Evolutionary conservation across 2,797 vertebrate genomes (phyloP).

Genomic region (Galagoides demidoff): DNA sequence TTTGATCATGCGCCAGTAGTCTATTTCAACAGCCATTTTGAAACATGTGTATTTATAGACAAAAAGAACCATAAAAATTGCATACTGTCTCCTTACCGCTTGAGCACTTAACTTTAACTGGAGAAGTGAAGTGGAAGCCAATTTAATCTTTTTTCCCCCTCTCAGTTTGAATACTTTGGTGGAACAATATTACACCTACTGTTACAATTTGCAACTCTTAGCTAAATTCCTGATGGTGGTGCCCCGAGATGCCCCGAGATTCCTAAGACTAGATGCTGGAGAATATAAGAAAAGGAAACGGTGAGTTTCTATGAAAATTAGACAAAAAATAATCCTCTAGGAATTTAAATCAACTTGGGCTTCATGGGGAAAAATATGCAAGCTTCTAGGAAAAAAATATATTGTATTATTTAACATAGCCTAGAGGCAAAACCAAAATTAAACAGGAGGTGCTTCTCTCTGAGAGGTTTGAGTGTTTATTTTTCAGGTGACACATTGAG

Average conservation of each 20-base stretch:
- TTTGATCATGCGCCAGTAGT: background rate
- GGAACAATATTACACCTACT: conserved; percentile 41
- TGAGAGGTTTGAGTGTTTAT: background rate
- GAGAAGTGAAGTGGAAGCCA: conserved; percentile 61
- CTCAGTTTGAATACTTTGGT: conserved; percentile 40
- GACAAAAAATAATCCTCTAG: background rate
- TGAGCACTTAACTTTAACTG: conserved; percentile 69
- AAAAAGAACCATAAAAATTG: conserved; percentile 67
- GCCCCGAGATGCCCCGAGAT: background rate
- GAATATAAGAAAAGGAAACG: background rate
- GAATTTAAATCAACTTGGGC: conserved; percentile 47
- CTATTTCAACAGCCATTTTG: conserved; percentile 29
- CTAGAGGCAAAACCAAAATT: background rate
- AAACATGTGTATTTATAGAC: conserved; percentile 73
- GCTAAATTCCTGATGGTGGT: conserved; percentile 58
- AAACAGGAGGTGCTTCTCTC: background rate
- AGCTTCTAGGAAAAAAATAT: conserved; percentile 4
- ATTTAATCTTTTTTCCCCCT: conserved; percentile 57
- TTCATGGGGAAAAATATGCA: background rate
- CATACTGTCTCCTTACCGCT: conserved; percentile 47
- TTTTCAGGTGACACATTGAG: conserved; percentile 51
- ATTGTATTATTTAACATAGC: background rate
- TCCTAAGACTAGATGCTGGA: background rate
- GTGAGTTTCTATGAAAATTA: conserved; percentile 55
- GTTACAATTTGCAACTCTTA: conserved; percentile 52